Base-by-base conservation (phyloP, 1,140 invertebrate species). In the Holcopasites calliopsidis region DNA sequence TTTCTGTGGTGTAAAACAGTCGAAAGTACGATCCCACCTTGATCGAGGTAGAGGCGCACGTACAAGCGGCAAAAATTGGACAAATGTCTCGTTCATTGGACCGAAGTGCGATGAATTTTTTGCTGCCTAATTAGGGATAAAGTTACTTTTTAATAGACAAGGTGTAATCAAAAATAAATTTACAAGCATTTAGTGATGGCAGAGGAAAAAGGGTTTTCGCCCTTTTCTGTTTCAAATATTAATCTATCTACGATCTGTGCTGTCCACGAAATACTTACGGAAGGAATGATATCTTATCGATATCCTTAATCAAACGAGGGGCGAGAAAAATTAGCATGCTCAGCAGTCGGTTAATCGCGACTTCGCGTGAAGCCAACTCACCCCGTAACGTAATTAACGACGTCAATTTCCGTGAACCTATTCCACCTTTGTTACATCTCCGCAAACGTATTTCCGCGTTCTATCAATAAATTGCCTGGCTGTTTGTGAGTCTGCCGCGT, bases 1-100 rank as follows among this genome's bases (percentile, higher is more conserved):
- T 35, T 73, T 73, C 60, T 44, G 33, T 26, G 38, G 31, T 50
- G 64, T 55, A 47, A 77, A 74, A 40, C 54, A 50, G 35, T 6
- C 28, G 58, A 64, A 55, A 70, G 35, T 70, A 70, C 68, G 40
- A 31, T 16, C 68, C 38, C n/a, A n/a, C 35, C 60, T 70, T 42
- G 21, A 70, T 60, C 44, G 38, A 55, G 68, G 54, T 35, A 38
- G 40, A 38, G 54, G 13, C 35, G 40, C 60, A 70, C 26, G 35
- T 40, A 70, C 7, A 60, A 47, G 8, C 52, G 50, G 10, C 31
- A 16, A 21, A 55, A 60, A 18, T 33, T 28, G 54, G 33, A 28
- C 11, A 54, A 18, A 35, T 13, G n/a, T 44, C 35, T 44, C 38
- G 21, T n/a, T 38, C 16, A 5, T 23, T 60, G 38, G 33, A 35